Conservation (phyloP, 2,797 vertebrate species). For the Hyperoplus immaculatus region DNA sequence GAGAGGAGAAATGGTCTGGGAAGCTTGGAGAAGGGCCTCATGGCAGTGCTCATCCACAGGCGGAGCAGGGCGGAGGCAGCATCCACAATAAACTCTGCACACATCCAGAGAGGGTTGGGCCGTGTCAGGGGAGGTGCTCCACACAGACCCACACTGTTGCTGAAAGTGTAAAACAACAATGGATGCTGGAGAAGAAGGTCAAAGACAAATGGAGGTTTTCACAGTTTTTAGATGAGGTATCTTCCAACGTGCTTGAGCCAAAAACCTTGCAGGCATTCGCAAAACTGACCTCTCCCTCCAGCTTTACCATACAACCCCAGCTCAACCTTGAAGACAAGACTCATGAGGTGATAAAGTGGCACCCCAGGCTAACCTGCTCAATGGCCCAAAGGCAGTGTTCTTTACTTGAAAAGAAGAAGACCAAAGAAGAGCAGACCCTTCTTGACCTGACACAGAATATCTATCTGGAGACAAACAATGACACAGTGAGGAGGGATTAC, state of each 20-base stretch:
- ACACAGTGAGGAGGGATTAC: constrained; percentile 73
- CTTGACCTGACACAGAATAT: constrained; percentile 63
- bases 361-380: constrained; percentile 36
- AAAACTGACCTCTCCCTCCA: constrained; percentile 42
- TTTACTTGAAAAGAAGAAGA: constrained; percentile 36
- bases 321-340: constrained; percentile 39
- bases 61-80: constrained; percentile 30
- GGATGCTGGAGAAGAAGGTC: constrained; percentile 79
- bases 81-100: constrained; percentile 36
- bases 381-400: constrained; percentile 59
- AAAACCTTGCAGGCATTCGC: constrained; percentile 83
- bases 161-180: constrained; percentile 54
- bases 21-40: constrained; percentile 36
- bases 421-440: constrained; percentile 64
- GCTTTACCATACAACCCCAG: constrained; percentile 21
- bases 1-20: constrained; percentile 43
- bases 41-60: constrained; percentile 25
- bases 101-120: constrained; percentile 49
- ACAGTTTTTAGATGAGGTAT: constrained; percentile 91
- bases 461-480: constrained; percentile 74
- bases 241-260: constrained; percentile 86
- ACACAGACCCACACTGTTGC: constrained; percentile 38
- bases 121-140: constrained; percentile 60
- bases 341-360: constrained; percentile 32
- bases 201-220: constrained; percentile 90